Percentiles rank a stretch among this genome's conserved stretches.
Evolutionary conservation across 2,113 vertebrate genomes (phyloP).

Genomic region (Dromaius novaehollandiae): DNA sequence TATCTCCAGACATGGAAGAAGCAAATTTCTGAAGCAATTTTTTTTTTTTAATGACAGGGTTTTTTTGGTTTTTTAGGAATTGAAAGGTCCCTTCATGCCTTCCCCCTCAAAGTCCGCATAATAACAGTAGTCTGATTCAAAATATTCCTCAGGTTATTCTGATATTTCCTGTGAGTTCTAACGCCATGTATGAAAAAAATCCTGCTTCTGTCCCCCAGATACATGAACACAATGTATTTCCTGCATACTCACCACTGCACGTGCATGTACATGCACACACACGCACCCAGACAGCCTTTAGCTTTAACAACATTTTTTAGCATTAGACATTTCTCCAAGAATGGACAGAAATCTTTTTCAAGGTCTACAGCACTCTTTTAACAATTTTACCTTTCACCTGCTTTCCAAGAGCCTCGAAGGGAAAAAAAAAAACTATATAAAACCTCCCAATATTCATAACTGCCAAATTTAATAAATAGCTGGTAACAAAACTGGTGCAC

Average conservation of each 20-base stretch:
- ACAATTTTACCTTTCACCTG: constrained; percentile 19
- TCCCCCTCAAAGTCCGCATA: background rate
- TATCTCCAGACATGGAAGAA: background rate
- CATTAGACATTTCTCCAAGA: background rate
- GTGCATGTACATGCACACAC: background rate
- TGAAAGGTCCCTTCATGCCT: background rate
- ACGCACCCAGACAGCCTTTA: background rate
- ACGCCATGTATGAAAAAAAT: background rate
- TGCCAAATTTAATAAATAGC: background rate
- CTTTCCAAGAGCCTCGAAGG: background rate
- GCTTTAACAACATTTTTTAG: background rate
- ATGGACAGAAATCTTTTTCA: background rate
- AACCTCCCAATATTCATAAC: background rate
- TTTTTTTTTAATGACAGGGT: background rate
- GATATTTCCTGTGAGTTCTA: background rate
- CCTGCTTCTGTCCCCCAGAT: background rate
- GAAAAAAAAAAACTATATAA: background rate
- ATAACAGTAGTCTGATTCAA: background rate
- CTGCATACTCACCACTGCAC: background rate
- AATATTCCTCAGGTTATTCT: background rate
- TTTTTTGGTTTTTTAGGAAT: background rate
- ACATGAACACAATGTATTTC: background rate
- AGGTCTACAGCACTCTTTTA: background rate
- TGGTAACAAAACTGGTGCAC: background rate
- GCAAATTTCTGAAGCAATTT: background rate